Evolutionary conservation across 2,113 vertebrate species (phyloP).

Genomic region (Spermophilus dauricus): DNA sequence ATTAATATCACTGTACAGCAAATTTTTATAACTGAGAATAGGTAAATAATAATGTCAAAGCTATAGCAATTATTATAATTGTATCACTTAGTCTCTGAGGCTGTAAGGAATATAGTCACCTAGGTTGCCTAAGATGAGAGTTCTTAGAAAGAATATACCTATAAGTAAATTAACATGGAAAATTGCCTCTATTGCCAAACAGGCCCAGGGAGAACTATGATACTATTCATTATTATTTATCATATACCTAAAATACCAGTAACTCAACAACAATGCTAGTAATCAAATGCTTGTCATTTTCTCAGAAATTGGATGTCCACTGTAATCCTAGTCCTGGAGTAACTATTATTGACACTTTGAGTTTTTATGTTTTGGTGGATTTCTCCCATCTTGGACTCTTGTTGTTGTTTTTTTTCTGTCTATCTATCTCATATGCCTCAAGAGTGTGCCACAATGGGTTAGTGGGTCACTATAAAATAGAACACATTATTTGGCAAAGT

Average conservation of each 20-base stretch:
- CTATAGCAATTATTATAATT: background rate
- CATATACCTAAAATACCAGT: background rate
- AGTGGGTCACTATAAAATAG: background rate
- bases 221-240: background rate
- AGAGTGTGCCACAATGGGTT: background rate
- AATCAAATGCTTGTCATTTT: background rate
- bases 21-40: background rate
- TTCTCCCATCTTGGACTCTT: background rate
- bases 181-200: background rate
- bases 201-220: background rate
- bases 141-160: background rate
- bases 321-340: background rate
- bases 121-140: background rate
- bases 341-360: background rate
- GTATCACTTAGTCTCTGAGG: background rate
- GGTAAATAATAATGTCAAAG: conserved; percentile 14
- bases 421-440: background rate
- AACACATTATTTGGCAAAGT: background rate
- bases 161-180: background rate
- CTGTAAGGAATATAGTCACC: background rate
- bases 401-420: background rate
- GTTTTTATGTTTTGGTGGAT: background rate
- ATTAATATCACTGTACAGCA: background rate
- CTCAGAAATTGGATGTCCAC: background rate
- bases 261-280: background rate